phyloP scores from a whole-genome alignment of 2,113 vertebrate genomes.

The Tachuris rubrigastra region DNA sequence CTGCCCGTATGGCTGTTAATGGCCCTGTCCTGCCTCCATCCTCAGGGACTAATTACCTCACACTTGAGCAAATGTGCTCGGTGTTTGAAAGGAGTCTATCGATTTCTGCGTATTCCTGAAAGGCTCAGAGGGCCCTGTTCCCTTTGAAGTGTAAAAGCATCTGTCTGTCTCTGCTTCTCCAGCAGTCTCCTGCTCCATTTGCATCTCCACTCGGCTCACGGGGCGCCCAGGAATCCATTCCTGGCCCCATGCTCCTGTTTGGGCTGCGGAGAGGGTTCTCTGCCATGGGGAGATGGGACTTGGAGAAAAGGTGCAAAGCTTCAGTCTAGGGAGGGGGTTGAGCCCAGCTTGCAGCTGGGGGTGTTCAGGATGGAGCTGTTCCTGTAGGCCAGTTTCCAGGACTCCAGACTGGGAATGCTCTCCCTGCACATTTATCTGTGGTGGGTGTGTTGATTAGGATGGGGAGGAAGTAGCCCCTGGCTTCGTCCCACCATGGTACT shows the following conservation, averaged over 20 bases:
- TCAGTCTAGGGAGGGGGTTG: background rate
- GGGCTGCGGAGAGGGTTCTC: background rate
- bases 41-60: conserved; percentile 48
- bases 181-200: background rate
- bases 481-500: background rate
- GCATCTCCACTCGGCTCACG: background rate
- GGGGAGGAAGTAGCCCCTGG: background rate
- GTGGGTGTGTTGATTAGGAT: background rate
- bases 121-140: background rate
- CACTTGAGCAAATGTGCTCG: conserved; percentile 58
- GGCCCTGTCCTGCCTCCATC: conserved; percentile 34
- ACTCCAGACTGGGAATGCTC: background rate
- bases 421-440: rapidly evolving
- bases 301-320: background rate
- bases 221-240: background rate
- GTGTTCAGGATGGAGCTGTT: background rate
- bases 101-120: conserved; percentile 1
- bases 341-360: background rate
- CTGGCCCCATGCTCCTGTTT: background rate
- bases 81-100: conserved; percentile 53
- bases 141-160: conserved; percentile 62
- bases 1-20: conserved; percentile 24
- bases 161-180: conserved; percentile 18
- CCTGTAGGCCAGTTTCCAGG: background rate
- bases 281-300: background rate